Evolutionary conservation across 1,140 invertebrate genomes (phyloP).

Genomic region (Drosophila repletoides): DNA sequence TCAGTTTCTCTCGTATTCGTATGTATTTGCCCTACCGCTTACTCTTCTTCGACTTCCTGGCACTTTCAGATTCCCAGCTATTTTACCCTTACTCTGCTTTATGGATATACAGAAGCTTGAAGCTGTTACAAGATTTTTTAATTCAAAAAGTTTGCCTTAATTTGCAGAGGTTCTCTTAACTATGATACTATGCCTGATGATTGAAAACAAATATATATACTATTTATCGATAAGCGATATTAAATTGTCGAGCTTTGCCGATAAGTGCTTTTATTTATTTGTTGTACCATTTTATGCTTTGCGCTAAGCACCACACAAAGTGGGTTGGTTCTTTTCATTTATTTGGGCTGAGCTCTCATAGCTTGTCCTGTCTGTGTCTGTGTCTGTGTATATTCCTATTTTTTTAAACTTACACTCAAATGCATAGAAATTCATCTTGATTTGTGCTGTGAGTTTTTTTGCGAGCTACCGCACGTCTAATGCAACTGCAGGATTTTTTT

Average conservation of each 20-base stretch:
- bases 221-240: neutral
- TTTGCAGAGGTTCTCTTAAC: too few relatives aligned
- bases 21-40: slow-evolving; percentile 30
- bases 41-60: slow-evolving; percentile 53
- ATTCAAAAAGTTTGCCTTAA: too few relatives aligned
- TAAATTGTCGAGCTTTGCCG: neutral
- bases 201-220: neutral
- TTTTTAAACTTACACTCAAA: slow-evolving; percentile 70
- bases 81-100: slow-evolving; percentile 1
- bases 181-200: too few relatives aligned
- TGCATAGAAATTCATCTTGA: slow-evolving; percentile 79
- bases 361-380: slow-evolving; percentile 11
- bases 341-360: slow-evolving; percentile 18
- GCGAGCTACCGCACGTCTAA: slow-evolving; percentile 10
- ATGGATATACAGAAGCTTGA: too few relatives aligned
- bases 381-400: slow-evolving; percentile 14
- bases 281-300: slow-evolving; percentile 33
- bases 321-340: slow-evolving; percentile 27
- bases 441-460: slow-evolving; percentile 66
- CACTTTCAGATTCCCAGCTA: slow-evolving; percentile 17
- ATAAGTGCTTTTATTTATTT: neutral
- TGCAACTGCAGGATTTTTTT: slow-evolving; percentile 42
- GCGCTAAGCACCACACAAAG: slow-evolving; percentile 43
- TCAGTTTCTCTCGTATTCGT: neutral
- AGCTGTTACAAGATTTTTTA: neutral